A percentile compares a stretch with the other conserved stretches of the same genome.
phyloP scores from a whole-genome alignment of 2,113 vertebrate species.

The Oreochromis aureus region DNA sequence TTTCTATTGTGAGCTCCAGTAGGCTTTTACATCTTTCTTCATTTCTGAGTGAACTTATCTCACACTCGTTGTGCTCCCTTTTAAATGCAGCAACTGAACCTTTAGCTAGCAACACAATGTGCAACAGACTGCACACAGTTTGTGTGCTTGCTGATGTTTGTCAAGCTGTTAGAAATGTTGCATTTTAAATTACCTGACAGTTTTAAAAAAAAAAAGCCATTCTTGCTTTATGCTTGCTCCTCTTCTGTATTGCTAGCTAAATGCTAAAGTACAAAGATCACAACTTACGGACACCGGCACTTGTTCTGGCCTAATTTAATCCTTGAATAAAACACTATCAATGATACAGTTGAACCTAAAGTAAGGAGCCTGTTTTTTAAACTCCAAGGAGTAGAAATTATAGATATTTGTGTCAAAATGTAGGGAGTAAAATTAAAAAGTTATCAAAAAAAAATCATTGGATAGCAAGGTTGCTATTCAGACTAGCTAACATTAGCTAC shows the following conservation, averaged over 20 bases:
- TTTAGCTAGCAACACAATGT: neutral
- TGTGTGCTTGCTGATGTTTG: neutral
- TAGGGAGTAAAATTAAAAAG: neutral
- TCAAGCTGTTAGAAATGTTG: neutral
- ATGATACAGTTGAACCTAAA: neutral
- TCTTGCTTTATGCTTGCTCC: neutral
- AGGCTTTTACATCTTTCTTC: neutral
- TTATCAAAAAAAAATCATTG: neutral
- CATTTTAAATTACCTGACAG: neutral
- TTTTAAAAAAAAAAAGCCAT: fast-evolving
- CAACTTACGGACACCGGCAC: neutral
- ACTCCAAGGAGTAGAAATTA: neutral
- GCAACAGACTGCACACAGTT: neutral
- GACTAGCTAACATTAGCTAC: neutral
- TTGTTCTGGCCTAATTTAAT: neutral
- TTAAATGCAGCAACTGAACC: neutral
- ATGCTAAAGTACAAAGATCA: neutral
- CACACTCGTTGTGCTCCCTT: neutral
- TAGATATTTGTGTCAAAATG: neutral
- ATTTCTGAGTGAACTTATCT: neutral
- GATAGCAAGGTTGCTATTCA: neutral
- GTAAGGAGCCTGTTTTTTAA: neutral
- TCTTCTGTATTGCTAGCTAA: neutral
- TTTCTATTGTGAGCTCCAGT: neutral
- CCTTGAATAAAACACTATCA: neutral